These are phyloP conservation scores for Dichetophora obliterata DNA, from an alignment of 2,888 invertebrate species.

Conservation along the genomic window DNA sequence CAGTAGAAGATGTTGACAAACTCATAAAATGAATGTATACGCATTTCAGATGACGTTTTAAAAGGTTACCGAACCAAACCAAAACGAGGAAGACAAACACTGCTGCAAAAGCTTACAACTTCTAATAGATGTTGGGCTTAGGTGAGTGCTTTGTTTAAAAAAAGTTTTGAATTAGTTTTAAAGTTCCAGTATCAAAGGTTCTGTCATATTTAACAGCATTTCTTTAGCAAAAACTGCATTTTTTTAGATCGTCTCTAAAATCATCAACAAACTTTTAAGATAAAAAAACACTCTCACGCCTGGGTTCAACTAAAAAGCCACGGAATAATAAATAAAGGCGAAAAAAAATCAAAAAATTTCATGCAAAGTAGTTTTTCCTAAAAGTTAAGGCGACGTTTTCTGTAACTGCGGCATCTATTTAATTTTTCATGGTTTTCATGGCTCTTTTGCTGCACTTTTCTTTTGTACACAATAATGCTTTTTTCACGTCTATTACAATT, in stretches of 20 bases:
- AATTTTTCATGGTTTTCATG: slow-evolving; percentile 17
- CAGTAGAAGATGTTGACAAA: not conserved
- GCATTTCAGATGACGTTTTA: not conserved
- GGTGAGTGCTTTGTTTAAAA: too few relatives aligned
- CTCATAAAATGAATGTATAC: not conserved
- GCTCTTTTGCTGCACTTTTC: not conserved
- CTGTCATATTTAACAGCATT: too few relatives aligned
- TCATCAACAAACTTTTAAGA: too few relatives aligned
- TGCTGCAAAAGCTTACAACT: too few relatives aligned
- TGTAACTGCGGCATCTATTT: not conserved
- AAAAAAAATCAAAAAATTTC: not conserved
- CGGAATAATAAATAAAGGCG: not conserved
- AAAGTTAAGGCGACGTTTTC: slow-evolving; percentile 21
- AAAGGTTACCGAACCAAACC: too few relatives aligned
- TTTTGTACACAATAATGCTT: not conserved
- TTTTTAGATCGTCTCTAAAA: too few relatives aligned
- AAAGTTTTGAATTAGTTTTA: too few relatives aligned
- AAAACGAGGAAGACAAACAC: too few relatives aligned
- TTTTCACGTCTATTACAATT: not conserved
- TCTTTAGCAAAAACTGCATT: too few relatives aligned
- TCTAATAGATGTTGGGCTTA: too few relatives aligned
- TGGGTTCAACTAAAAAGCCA: not conserved
- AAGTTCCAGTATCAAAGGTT: too few relatives aligned
- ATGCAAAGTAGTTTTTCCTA: not conserved
- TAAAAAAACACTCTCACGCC: not conserved